phyloP scores from a whole-genome alignment of 1,140 invertebrate species.

The Agrilus planipennis region DNA sequence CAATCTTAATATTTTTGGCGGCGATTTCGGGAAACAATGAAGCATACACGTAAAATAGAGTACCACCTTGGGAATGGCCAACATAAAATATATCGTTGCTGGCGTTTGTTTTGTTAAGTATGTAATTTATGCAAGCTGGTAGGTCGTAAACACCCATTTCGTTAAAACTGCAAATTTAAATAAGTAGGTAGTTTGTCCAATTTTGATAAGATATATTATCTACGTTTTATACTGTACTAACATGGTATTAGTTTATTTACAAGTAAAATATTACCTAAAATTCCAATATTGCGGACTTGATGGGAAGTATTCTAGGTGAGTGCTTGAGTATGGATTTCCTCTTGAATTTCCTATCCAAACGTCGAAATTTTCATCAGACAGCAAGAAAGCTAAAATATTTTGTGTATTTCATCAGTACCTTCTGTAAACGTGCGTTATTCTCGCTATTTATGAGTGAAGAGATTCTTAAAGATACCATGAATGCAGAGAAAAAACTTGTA shows the following conservation, averaged over 20 bases:
- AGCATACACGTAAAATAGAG: slow-evolving; percentile 40
- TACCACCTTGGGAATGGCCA: slow-evolving; percentile 54
- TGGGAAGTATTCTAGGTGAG: slow-evolving; percentile 34
- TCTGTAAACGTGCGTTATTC: too few relatives aligned
- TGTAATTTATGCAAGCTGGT: slow-evolving; percentile 55
- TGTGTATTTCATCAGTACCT: too few relatives aligned
- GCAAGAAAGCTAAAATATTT: slow-evolving; percentile 44
- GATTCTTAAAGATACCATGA: too few relatives aligned
- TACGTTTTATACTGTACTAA: too few relatives aligned
- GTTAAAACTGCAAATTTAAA: slow-evolving; percentile 37
- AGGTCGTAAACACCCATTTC: slow-evolving; percentile 58
- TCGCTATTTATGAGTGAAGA: too few relatives aligned
- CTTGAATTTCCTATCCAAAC: slow-evolving; percentile 64
- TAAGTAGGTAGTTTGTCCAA: too few relatives aligned
- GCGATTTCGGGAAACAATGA: slow-evolving; percentile 41
- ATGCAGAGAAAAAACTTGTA: too few relatives aligned
- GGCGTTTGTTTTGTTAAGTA: slow-evolving; percentile 21
- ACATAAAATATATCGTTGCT: slow-evolving; percentile 45
- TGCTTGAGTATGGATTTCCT: slow-evolving; percentile 49
- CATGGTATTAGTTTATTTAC: neutral
- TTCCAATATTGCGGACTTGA: slow-evolving; percentile 53
- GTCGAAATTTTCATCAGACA: slow-evolving; percentile 62
- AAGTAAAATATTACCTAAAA: slow-evolving; percentile 37
- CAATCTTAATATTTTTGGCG: slow-evolving; percentile 38
- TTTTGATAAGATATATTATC: too few relatives aligned